Evolutionary conservation across 2,888 invertebrate species (phyloP).

Genomic region (Pristionchus maxplancki): DNA sequence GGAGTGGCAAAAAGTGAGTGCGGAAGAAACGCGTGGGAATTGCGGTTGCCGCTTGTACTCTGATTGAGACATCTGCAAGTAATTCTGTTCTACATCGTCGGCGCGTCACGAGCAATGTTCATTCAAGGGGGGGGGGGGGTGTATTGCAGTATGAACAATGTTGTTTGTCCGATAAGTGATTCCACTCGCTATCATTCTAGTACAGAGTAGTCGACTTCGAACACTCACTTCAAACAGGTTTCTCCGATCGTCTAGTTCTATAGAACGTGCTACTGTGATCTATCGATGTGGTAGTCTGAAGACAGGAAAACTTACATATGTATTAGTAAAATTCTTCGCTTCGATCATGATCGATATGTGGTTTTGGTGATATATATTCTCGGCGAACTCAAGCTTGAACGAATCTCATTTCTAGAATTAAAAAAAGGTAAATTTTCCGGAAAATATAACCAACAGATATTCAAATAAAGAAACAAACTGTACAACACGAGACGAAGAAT

Average conservation of each 20-base stretch:
- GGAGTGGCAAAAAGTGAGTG: constrained; percentile 42
- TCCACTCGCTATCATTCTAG: constrained; percentile 3
- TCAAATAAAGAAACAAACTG: no score
- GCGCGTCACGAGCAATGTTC: no score
- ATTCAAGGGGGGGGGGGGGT: not conserved
- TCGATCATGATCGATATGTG: constrained; percentile 41
- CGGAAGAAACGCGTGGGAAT: constrained; percentile 5
- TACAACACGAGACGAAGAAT: no score
- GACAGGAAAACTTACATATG: not conserved
- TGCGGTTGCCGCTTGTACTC: constrained; percentile 18
- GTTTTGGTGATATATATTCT: not conserved
- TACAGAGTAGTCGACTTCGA: not conserved
- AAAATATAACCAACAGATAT: no score
- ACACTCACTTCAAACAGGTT: constrained; percentile 14
- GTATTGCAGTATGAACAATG: not conserved
- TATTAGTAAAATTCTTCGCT: not conserved
- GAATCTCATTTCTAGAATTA: constrained; percentile 19
- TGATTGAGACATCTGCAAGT: constrained; percentile 13
- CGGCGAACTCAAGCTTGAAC: not conserved
- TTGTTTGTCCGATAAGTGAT: constrained; percentile 13
- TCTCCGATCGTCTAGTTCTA: not conserved
- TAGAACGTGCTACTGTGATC: no score
- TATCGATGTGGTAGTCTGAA: not conserved
- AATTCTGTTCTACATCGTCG: not conserved
- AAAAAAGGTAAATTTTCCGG: no score